A percentile compares a stretch with the other conserved stretches of the same genome.
phyloP scores from a whole-genome alignment of 2,113 vertebrate species.

The Microtus pennsylvanicus region DNA sequence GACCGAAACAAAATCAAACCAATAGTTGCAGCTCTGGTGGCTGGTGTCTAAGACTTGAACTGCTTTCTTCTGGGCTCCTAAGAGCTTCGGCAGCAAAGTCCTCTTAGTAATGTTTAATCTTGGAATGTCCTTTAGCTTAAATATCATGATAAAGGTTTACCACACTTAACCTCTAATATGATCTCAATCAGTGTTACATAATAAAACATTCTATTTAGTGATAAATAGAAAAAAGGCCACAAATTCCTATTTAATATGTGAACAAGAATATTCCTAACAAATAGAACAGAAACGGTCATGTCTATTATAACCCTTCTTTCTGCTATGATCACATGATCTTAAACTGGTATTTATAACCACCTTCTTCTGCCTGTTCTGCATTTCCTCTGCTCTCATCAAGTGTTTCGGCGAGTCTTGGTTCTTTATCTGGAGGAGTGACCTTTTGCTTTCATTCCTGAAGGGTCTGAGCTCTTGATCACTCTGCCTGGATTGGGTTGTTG shows the following conservation, averaged over 20 bases:
- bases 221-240: neutral
- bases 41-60: neutral
- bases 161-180: neutral
- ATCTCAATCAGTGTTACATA: neutral
- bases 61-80: neutral
- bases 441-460: neutral
- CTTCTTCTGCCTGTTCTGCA: neutral
- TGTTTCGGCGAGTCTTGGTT: neutral
- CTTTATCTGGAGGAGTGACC: neutral
- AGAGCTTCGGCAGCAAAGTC: neutral
- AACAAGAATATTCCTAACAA: neutral
- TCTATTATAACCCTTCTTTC: neutral
- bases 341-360: neutral
- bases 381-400: neutral
- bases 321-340: neutral
- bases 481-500: neutral
- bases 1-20: neutral
- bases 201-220: neutral
- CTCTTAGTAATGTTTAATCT: neutral
- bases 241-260: neutral
- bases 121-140: neutral
- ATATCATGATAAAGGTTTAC: neutral
- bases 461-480: neutral
- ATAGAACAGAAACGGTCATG: neutral
- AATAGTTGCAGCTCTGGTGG: neutral